phyloP scores from a whole-genome alignment of 53 echinoderm and acorn worm genomes.

The Hippasteria phrygiana region DNA sequence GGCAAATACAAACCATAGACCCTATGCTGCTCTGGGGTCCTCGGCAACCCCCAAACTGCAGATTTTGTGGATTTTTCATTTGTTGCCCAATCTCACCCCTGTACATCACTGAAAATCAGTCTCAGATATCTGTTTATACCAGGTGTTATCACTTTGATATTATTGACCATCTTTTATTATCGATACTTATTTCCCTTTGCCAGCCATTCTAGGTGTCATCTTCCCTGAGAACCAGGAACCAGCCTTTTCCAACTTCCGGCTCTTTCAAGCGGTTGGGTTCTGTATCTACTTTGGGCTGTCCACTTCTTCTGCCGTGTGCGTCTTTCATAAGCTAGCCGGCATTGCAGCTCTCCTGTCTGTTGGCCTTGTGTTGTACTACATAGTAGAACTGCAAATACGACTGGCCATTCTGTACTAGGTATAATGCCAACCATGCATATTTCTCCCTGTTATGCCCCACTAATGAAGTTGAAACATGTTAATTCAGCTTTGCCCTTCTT shows the following conservation, averaged over 20 bases:
- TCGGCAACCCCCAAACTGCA: too few species aligned
- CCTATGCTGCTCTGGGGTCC: too few species aligned
- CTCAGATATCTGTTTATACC: too few species aligned
- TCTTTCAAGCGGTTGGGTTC: slow-evolving; percentile 89
- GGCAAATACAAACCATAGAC: too few species aligned
- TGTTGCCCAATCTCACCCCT: too few species aligned
- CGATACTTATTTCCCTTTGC: neutral
- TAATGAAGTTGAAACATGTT: too few species aligned
- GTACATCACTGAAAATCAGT: too few species aligned
- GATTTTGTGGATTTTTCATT: too few species aligned
- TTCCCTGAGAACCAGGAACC: slow-evolving; percentile 87
- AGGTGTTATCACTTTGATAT: too few species aligned
- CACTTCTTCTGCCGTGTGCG: slow-evolving; percentile 67
- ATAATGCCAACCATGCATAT: neutral
- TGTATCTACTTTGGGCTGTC: slow-evolving; percentile 77
- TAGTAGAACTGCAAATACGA: slow-evolving; percentile 65
- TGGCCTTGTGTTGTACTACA: slow-evolving; percentile 69
- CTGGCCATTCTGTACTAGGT: slow-evolving; percentile 9
- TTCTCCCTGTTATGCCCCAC: neutral
- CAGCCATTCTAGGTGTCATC: slow-evolving; percentile 89
- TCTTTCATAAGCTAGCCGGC: slow-evolving; percentile 74
- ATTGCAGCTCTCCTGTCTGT: slow-evolving; percentile 64
- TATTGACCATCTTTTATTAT: neutral
- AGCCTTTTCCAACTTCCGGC: slow-evolving; percentile 89
- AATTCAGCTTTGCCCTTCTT: too few species aligned